Percentiles rank a stretch among this genome's conserved stretches.
Evolutionary conservation across 1,140 invertebrate genomes (phyloP).

Genomic region (Scaptomyza pallida): DNA sequence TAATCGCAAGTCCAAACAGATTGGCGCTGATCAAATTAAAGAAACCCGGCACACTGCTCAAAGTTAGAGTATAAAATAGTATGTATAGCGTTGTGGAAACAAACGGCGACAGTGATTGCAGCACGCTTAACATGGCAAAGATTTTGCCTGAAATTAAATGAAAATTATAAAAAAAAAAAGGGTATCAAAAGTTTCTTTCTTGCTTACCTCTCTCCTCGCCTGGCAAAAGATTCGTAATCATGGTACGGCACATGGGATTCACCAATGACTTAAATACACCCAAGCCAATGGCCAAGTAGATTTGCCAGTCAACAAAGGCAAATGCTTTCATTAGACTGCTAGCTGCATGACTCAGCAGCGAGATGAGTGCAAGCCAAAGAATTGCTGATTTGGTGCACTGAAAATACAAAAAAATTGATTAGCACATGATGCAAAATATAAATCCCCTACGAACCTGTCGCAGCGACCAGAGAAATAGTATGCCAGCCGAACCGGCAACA

Average conservation of each 20-base stretch:
- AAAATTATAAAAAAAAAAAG: too few relatives aligned
- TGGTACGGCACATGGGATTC: conserved; percentile 87
- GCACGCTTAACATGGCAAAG: conserved; percentile 86
- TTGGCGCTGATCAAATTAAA: conserved; percentile 85
- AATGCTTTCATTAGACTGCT: conserved; percentile 85
- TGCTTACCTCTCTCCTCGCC: conserved; percentile 84
- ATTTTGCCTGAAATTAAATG: conserved; percentile 86
- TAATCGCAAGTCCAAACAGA: conserved; percentile 68
- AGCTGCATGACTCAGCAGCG: conserved; percentile 74
- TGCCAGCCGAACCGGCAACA: conserved; percentile 69
- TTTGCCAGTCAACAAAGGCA: conserved; percentile 86
- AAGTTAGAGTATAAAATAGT: conserved; percentile 86
- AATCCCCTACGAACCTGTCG: conserved; percentile 79
- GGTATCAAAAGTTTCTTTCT: background rate
- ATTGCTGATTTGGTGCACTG: conserved; percentile 63
- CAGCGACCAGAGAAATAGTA: conserved; percentile 85
- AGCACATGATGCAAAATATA: background rate
- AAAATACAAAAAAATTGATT: background rate
- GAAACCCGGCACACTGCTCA: conserved; percentile 85
- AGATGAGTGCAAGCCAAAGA: conserved; percentile 65
- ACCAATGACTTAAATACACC: conserved; percentile 86
- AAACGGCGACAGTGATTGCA: conserved; percentile 87
- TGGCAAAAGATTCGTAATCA: conserved; percentile 88
- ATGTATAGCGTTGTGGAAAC: conserved; percentile 86
- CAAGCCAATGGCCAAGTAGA: conserved; percentile 86